Evolutionary conservation across 2,113 vertebrate species (phyloP).

Genomic region (Cygnus atratus): DNA sequence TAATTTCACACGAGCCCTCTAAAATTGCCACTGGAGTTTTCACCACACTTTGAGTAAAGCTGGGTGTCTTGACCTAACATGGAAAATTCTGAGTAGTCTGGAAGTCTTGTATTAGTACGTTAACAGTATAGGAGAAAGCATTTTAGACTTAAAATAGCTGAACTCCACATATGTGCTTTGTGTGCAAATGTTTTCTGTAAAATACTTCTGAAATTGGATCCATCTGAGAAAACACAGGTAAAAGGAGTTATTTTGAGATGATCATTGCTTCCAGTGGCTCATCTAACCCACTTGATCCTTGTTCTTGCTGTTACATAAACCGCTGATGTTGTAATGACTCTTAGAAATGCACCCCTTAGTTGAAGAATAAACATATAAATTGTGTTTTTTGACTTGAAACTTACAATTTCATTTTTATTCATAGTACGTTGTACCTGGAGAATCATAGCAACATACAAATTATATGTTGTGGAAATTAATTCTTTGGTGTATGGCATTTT

Average conservation of each 20-base stretch:
- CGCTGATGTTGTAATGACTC: not conserved
- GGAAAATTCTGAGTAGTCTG: constrained; percentile 47
- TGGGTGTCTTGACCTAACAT: constrained; percentile 13
- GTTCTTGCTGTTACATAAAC: not conserved
- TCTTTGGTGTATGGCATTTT: not conserved
- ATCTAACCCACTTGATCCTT: not conserved
- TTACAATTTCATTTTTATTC: not conserved
- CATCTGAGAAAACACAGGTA: not conserved
- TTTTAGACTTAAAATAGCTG: not conserved
- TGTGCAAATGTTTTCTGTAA: not conserved
- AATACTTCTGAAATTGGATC: not conserved
- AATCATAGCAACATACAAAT: not conserved
- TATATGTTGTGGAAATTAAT: not conserved
- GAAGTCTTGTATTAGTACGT: constrained; percentile 9
- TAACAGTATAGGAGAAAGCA: not conserved
- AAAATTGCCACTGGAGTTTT: constrained; percentile 20
- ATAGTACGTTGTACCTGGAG: not conserved
- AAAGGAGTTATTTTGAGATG: not conserved
- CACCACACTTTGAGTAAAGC: constrained; percentile 5
- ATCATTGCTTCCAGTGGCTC: not conserved
- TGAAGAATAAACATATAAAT: not conserved
- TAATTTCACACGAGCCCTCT: constrained; percentile 13
- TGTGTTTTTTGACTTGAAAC: not conserved
- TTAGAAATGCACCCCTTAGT: not conserved
- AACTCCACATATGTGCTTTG: not conserved